Conservation (phyloP, 2,888 invertebrate genomes). For the Dasypolia templi region DNA sequence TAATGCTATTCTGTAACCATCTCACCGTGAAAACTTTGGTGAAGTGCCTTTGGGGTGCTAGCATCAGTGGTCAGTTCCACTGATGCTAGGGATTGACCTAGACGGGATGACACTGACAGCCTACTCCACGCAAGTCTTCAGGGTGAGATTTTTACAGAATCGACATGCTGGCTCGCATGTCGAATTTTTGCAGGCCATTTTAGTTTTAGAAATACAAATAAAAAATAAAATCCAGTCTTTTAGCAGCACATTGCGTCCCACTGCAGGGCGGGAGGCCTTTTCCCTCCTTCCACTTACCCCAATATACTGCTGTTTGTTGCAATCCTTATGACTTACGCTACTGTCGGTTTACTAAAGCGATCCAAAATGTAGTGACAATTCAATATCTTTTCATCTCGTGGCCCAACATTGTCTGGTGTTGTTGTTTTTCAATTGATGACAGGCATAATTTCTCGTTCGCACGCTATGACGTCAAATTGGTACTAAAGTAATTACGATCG, state of each 20-base stretch:
- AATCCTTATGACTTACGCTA: background rate
- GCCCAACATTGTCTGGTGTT: constrained; percentile 46
- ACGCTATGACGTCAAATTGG: constrained; percentile 74
- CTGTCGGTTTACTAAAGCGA: background rate
- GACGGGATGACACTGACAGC: too few species aligned
- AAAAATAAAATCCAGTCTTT: background rate
- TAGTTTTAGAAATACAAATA: background rate
- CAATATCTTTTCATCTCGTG: constrained; percentile 14
- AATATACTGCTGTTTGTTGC: background rate
- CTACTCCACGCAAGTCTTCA: too few species aligned
- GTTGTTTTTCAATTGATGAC: constrained; percentile 66
- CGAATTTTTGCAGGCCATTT: background rate
- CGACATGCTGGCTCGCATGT: too few species aligned
- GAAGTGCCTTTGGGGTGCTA: too few species aligned
- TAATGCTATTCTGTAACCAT: too few species aligned
- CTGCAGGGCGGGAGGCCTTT: background rate
- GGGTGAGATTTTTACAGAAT: too few species aligned
- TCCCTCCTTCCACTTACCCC: background rate
- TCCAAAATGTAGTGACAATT: background rate
- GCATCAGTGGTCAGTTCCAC: too few species aligned
- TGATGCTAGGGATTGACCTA: too few species aligned
- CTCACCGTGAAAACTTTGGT: too few species aligned
- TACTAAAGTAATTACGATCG: constrained; percentile 62
- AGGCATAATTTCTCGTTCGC: constrained; percentile 69
- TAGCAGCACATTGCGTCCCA: background rate